These are phyloP conservation scores for Sander vitreus DNA, from an alignment of 2,113 vertebrate genomes.

Conservation along the genomic window DNA sequence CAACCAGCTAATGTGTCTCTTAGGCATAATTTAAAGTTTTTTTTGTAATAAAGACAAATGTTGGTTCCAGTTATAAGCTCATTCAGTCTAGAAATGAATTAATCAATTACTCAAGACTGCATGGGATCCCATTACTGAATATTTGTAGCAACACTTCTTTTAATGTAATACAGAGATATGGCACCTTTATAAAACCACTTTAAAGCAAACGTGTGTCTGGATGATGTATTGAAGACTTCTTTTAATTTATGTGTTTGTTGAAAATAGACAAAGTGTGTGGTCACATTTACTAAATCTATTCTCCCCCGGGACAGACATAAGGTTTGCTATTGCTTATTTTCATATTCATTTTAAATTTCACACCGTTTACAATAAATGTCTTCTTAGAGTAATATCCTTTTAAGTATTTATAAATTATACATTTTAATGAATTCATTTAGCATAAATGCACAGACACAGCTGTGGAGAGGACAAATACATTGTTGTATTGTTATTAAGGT, in stretches of 20 bases:
- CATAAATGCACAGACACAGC: slow-evolving; percentile 47
- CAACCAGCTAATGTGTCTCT: slow-evolving; percentile 45
- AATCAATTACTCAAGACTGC: slow-evolving; percentile 62
- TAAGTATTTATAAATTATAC: slow-evolving; percentile 71
- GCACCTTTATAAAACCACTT: slow-evolving; percentile 50
- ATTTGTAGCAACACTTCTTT: slow-evolving; percentile 51
- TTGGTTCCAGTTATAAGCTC: slow-evolving; percentile 50
- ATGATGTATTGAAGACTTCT: slow-evolving; percentile 61
- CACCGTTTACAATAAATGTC: slow-evolving; percentile 72
- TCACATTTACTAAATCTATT: slow-evolving; percentile 71
- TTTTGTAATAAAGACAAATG: slow-evolving; percentile 72
- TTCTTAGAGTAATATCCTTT: slow-evolving; percentile 67
- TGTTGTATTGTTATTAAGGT: slow-evolving; percentile 27
- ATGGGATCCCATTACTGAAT: slow-evolving; percentile 56
- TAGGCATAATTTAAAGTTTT: slow-evolving; percentile 45
- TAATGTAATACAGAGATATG: slow-evolving; percentile 61
- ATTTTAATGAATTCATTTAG: slow-evolving; percentile 66
- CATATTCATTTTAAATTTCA: slow-evolving; percentile 72
- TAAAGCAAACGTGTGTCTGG: slow-evolving; percentile 42
- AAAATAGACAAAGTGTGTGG: slow-evolving; percentile 56
- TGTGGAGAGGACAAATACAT: slow-evolving; percentile 30
- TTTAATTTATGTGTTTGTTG: slow-evolving; percentile 71
- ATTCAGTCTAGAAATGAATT: slow-evolving; percentile 61
- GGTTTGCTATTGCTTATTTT: slow-evolving; percentile 61
- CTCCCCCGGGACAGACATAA: slow-evolving; percentile 57